phyloP scores from a whole-genome alignment of 2,888 invertebrate genomes.

The Tachina lurida region DNA sequence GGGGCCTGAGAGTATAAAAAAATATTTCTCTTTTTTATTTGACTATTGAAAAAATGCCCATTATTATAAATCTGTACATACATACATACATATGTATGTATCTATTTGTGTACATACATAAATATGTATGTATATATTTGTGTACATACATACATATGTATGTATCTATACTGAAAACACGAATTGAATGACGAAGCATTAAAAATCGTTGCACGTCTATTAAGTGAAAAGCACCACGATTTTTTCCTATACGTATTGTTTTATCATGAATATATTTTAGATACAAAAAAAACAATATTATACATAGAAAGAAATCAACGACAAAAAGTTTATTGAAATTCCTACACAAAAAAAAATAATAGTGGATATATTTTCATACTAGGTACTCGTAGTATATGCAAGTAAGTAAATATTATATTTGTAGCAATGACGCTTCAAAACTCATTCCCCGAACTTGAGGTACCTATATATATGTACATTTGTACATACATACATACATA shows the following conservation, averaged over 20 bases:
- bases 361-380: slow-evolving; percentile 48
- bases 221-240: slow-evolving; percentile 45
- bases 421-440: slow-evolving; percentile 23
- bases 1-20: slow-evolving; percentile 41
- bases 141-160: background rate
- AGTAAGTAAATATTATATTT: slow-evolving; percentile 21
- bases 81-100: background rate
- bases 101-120: background rate
- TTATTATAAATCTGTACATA: background rate
- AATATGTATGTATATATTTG: no score
- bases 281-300: slow-evolving; percentile 16
- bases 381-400: no score
- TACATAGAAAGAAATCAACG: slow-evolving; percentile 12
- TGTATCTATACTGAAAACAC: slow-evolving; percentile 10
- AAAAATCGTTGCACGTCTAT: slow-evolving; percentile 55
- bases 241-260: slow-evolving; percentile 46
- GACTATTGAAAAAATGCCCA: slow-evolving; percentile 10
- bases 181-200: slow-evolving; percentile 37
- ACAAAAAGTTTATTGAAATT: slow-evolving; percentile 16
- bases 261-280: slow-evolving; percentile 18
- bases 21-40: slow-evolving; percentile 21
- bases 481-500: background rate
- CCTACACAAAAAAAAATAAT: slow-evolving; percentile 26
- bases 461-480: no score
- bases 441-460: slow-evolving; percentile 17